These are phyloP conservation scores for Rapana venosa DNA, from an alignment of 2,888 invertebrate species.

Conservation along the genomic window DNA sequence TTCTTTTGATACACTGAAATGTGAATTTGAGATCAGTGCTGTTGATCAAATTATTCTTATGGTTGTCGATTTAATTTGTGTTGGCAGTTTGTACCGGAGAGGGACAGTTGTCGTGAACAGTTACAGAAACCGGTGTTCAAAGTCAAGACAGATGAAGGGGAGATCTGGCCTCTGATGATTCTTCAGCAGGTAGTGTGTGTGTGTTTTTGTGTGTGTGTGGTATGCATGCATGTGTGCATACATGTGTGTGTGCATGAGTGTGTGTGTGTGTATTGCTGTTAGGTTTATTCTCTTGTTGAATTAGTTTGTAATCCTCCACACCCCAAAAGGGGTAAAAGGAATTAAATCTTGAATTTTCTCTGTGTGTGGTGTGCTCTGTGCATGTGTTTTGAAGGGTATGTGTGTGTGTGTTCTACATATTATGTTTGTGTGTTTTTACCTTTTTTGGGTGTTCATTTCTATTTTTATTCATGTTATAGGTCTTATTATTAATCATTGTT, in stretches of 20 bases:
- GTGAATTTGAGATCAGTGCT: too few relatives aligned
- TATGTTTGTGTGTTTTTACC: not conserved
- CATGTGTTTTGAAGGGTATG: not conserved
- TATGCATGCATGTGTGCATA: not conserved
- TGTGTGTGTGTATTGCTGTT: not conserved
- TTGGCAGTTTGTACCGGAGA: conserved; percentile 51
- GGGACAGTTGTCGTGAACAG: conserved; percentile 66
- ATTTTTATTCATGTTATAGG: too few relatives aligned
- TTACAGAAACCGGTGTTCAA: conserved; percentile 72
- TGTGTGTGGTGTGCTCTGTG: conserved; percentile 21
- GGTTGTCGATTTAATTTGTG: not conserved
- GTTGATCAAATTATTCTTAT: too few relatives aligned
- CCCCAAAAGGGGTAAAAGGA: too few relatives aligned
- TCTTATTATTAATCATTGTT: too few relatives aligned
- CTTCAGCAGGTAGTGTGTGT: conserved; percentile 66
- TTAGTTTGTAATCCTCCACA: too few relatives aligned
- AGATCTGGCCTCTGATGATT: conserved; percentile 71
- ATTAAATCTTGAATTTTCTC: too few relatives aligned
- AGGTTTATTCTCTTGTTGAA: too few relatives aligned
- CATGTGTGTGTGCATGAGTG: not conserved
- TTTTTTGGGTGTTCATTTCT: too few relatives aligned
- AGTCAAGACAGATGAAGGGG: conserved; percentile 60
- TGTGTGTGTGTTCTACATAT: not conserved
- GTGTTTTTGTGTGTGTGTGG: conserved; percentile 10
- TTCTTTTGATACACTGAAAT: too few relatives aligned